These are phyloP conservation scores for Micoletzkya japonica DNA, from an alignment of 2,888 invertebrate genomes.

Conservation along the genomic window DNA sequence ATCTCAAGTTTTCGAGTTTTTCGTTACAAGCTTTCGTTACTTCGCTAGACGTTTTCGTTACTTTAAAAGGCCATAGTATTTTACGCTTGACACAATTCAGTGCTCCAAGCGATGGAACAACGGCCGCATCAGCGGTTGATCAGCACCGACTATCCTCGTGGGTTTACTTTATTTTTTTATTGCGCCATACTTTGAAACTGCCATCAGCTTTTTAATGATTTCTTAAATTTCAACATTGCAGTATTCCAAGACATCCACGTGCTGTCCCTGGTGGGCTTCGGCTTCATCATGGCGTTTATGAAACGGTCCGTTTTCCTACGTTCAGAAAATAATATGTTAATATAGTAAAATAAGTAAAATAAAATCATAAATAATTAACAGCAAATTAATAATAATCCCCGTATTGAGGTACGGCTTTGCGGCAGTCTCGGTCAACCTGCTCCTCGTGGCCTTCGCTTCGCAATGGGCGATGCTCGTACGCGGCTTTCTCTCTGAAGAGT, in stretches of 20 bases:
- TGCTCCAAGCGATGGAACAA: too few relatives aligned
- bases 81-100: too few relatives aligned
- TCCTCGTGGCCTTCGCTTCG: constrained; percentile 79
- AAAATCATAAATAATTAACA: too few relatives aligned
- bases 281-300: constrained; percentile 61
- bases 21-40: too few relatives aligned
- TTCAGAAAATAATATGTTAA: too few relatives aligned
- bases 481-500: constrained; percentile 61
- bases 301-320: constrained; percentile 34
- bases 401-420: constrained; percentile 90
- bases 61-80: too few relatives aligned
- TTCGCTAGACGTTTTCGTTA: too few relatives aligned
- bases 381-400: too few relatives aligned
- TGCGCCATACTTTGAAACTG: background rate
- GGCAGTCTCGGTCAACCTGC: constrained; percentile 83
- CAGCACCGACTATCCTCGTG: constrained; percentile 28
- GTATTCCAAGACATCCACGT: constrained; percentile 63
- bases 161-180: background rate
- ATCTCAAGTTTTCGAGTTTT: too few relatives aligned
- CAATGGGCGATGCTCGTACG: constrained; percentile 74
- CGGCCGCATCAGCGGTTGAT: background rate
- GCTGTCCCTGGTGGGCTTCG: constrained; percentile 62
- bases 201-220: background rate
- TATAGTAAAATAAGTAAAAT: too few relatives aligned
- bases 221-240: too few relatives aligned